Evolutionary conservation across 2,113 vertebrate genomes (phyloP).

Genomic region (Agelaius phoeniceus): DNA sequence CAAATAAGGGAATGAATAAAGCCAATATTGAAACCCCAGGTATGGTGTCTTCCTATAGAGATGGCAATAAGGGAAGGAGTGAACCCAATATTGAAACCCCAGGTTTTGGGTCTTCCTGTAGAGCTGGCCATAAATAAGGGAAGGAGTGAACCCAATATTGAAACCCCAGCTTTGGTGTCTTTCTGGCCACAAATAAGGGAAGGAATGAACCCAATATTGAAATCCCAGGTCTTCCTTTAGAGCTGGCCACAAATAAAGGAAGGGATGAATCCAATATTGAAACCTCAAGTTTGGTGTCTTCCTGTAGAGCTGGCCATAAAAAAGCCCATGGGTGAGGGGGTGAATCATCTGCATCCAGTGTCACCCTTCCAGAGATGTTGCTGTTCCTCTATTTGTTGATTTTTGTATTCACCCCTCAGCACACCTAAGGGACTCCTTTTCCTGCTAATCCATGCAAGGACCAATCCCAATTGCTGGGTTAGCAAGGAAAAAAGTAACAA

Average conservation of each 20-base stretch:
- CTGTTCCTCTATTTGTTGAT: background rate
- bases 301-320: background rate
- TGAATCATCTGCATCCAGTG: background rate
- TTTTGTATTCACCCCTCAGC: too few relatives aligned
- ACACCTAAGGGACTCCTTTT: background rate
- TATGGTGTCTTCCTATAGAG: too few relatives aligned
- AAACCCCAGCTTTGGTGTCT: background rate
- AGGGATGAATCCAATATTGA: too few relatives aligned
- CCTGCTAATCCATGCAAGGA: background rate
- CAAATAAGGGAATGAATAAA: too few relatives aligned
- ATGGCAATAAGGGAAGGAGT: background rate
- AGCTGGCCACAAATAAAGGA: too few relatives aligned
- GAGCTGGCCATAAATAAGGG: background rate
- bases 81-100: background rate
- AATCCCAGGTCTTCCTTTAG: too few relatives aligned
- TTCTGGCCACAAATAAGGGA: too few relatives aligned
- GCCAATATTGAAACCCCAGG: too few relatives aligned
- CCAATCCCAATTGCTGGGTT: background rate
- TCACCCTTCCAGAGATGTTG: background rate
- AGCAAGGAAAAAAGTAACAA: background rate
- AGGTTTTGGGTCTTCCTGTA: background rate
- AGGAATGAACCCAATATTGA: too few relatives aligned
- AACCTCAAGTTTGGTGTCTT: too few relatives aligned
- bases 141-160: too few relatives aligned
- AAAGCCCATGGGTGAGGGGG: background rate